Evolutionary conservation across 2,113 vertebrate species (phyloP).

Genomic region (Okapia johnstoni): DNA sequence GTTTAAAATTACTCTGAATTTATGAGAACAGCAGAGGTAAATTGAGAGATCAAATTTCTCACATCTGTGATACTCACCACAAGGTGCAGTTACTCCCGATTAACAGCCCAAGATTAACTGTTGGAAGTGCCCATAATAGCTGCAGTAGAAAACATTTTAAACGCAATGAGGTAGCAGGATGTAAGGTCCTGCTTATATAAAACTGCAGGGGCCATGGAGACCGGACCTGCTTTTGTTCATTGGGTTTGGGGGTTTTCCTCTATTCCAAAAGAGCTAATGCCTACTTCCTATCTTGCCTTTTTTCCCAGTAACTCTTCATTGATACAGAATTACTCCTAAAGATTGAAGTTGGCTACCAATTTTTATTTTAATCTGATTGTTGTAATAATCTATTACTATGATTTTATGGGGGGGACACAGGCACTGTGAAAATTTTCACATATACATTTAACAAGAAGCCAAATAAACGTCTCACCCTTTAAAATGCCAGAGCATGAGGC

Average conservation of each 20-base stretch:
- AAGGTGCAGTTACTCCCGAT: conserved; percentile 65
- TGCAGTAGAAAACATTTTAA: conserved; percentile 56
- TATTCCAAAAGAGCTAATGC: background rate
- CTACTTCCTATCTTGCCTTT: background rate
- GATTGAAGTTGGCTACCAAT: background rate
- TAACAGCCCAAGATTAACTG: conserved; percentile 73
- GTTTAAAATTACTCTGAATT: too few species aligned
- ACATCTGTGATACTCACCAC: conserved; percentile 63
- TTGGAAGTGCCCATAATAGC: conserved; percentile 64
- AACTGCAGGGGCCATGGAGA: background rate
- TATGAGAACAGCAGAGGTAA: too few species aligned
- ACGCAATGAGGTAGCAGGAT: background rate
- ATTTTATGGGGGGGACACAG: background rate
- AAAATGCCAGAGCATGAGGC: background rate
- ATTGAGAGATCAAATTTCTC: conserved; percentile 58
- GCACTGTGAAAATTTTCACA: background rate
- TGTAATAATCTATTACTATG: background rate
- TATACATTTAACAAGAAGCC: background rate
- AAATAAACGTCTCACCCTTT: conserved; percentile 17
- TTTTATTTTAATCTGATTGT: background rate
- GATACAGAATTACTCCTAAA: background rate
- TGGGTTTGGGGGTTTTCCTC: background rate
- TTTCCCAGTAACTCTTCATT: background rate
- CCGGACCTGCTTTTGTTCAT: background rate
- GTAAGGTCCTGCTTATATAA: background rate